phyloP scores from a whole-genome alignment of 1,140 invertebrate genomes.

The Ips nitidus region DNA sequence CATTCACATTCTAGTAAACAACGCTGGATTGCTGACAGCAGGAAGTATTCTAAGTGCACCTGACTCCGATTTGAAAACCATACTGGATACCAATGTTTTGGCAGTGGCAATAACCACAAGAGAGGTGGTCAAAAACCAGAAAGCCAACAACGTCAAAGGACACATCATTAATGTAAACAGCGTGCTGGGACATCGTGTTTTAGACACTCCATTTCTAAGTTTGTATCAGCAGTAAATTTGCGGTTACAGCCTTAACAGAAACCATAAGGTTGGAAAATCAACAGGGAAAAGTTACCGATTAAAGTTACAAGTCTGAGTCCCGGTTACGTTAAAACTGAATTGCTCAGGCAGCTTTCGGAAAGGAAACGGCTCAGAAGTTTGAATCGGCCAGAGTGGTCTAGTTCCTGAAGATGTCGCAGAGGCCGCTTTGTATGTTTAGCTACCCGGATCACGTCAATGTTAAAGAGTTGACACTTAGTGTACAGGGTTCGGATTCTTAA shows the following conservation, averaged over 20 bases:
- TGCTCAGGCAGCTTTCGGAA: neutral
- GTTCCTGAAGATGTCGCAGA: no score
- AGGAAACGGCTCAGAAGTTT: neutral
- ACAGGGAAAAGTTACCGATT: slow-evolving; percentile 53
- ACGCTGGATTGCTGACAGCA: slow-evolving; percentile 58
- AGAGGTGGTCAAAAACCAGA: slow-evolving; percentile 54
- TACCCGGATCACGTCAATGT: no score
- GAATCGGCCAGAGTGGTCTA: neutral
- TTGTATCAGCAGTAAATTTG: slow-evolving; percentile 64
- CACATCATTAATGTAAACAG: slow-evolving; percentile 16
- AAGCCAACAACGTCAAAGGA: slow-evolving; percentile 20
- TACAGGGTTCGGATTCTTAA: no score
- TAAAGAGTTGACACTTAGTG: no score
- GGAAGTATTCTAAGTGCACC: slow-evolving; percentile 12
- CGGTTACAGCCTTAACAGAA: slow-evolving; percentile 62
- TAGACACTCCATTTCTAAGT: slow-evolving; percentile 44
- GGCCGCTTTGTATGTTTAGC: no score
- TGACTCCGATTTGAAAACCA: slow-evolving; percentile 5
- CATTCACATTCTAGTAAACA: slow-evolving; percentile 72
- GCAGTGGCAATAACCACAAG: slow-evolving; percentile 56
- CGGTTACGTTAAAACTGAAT: slow-evolving; percentile 7
- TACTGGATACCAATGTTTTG: slow-evolving; percentile 45
- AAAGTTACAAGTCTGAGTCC: slow-evolving; percentile 49
- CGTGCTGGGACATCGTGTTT: slow-evolving; percentile 42
- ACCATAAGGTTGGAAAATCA: slow-evolving; percentile 58